A percentile compares a stretch with the other conserved stretches of the same genome.
Evolutionary conservation across 2,797 vertebrate species (phyloP).

Genomic region (Epinephelus malabaricus): DNA sequence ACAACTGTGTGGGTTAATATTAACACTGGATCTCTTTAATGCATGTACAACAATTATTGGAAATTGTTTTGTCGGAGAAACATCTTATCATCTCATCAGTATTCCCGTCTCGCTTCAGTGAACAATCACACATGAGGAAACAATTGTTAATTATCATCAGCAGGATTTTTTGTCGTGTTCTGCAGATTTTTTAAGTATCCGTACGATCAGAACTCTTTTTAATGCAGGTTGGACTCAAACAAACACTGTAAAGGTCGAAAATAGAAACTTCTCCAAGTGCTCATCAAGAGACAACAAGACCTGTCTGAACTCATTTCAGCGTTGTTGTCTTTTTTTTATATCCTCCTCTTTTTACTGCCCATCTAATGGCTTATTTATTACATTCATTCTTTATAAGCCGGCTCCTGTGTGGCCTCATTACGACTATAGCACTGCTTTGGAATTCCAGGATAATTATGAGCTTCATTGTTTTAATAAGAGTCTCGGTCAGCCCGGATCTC

Average conservation of each 20-base stretch:
- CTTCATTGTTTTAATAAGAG: slow-evolving; percentile 90
- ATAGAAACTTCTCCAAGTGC: slow-evolving; percentile 67
- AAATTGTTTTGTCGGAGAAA: not conserved
- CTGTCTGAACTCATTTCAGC: slow-evolving; percentile 78
- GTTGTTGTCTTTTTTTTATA: slow-evolving; percentile 70
- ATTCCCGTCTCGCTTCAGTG: not conserved
- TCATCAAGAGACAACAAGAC: slow-evolving; percentile 72
- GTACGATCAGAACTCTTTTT: slow-evolving; percentile 24
- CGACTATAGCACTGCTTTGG: slow-evolving; percentile 82
- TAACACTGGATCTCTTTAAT: not conserved
- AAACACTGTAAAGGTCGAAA: slow-evolving; percentile 52
- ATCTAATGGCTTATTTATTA: slow-evolving; percentile 90
- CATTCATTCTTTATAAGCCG: slow-evolving; percentile 86
- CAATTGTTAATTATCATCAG: not conserved
- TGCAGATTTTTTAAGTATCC: slow-evolving; percentile 24
- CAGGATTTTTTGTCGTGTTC: slow-evolving; percentile 12
- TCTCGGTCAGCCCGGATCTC: slow-evolving; percentile 82
- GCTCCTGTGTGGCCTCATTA: slow-evolving; percentile 91
- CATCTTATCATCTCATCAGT: not conserved
- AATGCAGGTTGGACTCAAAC: slow-evolving; percentile 22
- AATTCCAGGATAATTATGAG: slow-evolving; percentile 88
- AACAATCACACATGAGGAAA: not conserved
- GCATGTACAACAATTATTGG: not conserved
- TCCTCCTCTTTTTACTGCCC: slow-evolving; percentile 82
- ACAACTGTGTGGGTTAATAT: not conserved